These are phyloP conservation scores for Peromyscus melanophrys DNA, from an alignment of 2,797 vertebrate species.

Conservation along the genomic window DNA sequence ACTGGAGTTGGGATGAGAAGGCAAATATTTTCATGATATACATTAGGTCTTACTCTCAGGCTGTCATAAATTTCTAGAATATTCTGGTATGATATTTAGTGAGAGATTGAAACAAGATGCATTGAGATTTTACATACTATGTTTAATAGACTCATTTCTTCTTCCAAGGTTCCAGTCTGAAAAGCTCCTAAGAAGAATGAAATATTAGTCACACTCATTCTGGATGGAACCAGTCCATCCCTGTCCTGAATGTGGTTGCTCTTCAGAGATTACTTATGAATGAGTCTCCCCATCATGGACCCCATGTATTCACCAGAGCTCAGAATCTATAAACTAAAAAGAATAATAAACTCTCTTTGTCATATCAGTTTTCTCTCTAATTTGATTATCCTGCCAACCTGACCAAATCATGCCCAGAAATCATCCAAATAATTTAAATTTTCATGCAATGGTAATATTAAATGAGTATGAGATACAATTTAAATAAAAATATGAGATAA, in stretches of 20 bases:
- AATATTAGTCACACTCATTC: no score
- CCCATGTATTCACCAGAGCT: rapidly evolving
- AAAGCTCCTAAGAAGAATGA: neutral
- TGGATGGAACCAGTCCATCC: no score
- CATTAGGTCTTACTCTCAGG: neutral
- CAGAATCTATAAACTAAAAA: neutral
- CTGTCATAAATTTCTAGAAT: neutral
- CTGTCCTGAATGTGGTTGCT: neutral
- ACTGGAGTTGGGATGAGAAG: neutral
- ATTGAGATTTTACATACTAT: neutral
- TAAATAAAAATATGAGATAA: neutral
- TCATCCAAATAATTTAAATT: neutral
- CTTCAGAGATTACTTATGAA: no score
- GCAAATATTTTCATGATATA: neutral
- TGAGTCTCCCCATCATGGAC: neutral
- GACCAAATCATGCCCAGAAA: neutral
- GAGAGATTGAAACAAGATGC: neutral
- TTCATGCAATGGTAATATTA: neutral
- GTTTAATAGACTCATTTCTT: neutral
- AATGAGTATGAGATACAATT: neutral
- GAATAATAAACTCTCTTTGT: neutral
- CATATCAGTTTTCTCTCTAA: neutral
- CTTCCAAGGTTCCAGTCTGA: neutral
- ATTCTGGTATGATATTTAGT: neutral
- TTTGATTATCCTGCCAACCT: neutral